Base-by-base conservation (phyloP, 2,888 invertebrate species). In the Cantharis rufa region DNA sequence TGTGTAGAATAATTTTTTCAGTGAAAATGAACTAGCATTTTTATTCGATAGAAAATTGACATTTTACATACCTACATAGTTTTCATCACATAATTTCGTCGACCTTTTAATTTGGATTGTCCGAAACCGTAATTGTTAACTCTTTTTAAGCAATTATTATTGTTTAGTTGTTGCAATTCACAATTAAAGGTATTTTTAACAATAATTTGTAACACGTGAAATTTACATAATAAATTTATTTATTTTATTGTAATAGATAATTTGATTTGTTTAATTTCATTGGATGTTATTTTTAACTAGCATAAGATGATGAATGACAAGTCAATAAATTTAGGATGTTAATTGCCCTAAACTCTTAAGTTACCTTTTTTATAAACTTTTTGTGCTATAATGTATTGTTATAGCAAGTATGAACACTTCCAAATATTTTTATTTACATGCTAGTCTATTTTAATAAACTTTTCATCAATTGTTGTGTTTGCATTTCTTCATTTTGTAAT, bases 371-470 rank as follows among this genome's bases (percentile, higher is more conserved):
- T 76, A 70, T 66, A 74, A 71, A 48, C 73, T 71, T 71, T 66
- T 68, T 32, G 73, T 71, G 48, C 72, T 70, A 69, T 73, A 48
- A 28, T 74, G 74, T 77, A 77, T 77, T 77, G 74, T 77, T 77
- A 74, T 77, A 77, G 77, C 61, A 68, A n/a, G 15, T 74, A 71
- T 62, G 69, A 71, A 76, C 48, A 62, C 69, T 76, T 73, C 71
- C 71, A 74, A 71, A 69, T 69, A 32, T 61, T 74, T 74, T 73
- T 77, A 68, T 74, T 76, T 74, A 72, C 18, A 66, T 70, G 70
- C 72, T 72, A 72, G 72, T 76, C 72, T 77, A 76, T 76, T 77
- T 77, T 77, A 76, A 76, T 76, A 72, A 78, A 78, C 62, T 70
- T 72, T 73, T 66, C 71, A 76, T 62, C 62, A 72, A 66, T n/a